Base-by-base conservation (phyloP, 64 coral and sea anemone species). In the Catalaphyllia jardinei region DNA sequence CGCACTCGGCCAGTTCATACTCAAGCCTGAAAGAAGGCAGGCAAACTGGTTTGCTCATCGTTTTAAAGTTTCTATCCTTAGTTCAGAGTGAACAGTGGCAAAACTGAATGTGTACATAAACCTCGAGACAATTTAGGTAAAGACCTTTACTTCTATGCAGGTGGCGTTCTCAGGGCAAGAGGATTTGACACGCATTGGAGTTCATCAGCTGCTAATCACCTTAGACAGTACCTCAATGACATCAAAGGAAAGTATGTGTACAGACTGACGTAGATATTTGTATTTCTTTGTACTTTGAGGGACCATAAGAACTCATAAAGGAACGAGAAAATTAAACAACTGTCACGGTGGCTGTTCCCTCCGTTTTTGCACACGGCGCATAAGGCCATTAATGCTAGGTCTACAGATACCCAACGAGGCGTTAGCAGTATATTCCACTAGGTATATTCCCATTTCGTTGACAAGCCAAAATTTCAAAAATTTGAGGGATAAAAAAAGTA, bases 241-340 rank as follows among this genome's bases (percentile, higher is more conserved):
- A 31, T 82, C 31, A 82, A 82, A 57, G 79, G 79, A 60, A 60
- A 82, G 79, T 82, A 82, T 62, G 74, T 77, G 15, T 82, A 76
- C 31, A 42, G 31, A 15, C 17, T 42, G 35, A 46, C 74, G 31
- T 76, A 42, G 16, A 76, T 42, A 38, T 46, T 42, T 76, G 16
- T 35, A 42, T 35, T 76, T 8, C 38, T 42, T 46, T 76, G 17
- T 46, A 76, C 31, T 76, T 76, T 51, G 35, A 76, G 35, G 74
- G 73, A 75, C 15, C 11, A 76, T 42, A 22, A 42, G 18, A 35
- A 76, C 31, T 76, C 3, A 46, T 42, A 51, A 42, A 42, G 74
- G 0, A 76, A 76, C 31, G 74, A 51, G 74, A 46, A 22, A 42
- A 76, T 76, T 50, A 50, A 42, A 76, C 31, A 76, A 46, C 42